A percentile compares a stretch with the other conserved stretches of the same genome.
Conservation (phyloP, 2,113 vertebrate genomes). For the Ciconia maguari region DNA sequence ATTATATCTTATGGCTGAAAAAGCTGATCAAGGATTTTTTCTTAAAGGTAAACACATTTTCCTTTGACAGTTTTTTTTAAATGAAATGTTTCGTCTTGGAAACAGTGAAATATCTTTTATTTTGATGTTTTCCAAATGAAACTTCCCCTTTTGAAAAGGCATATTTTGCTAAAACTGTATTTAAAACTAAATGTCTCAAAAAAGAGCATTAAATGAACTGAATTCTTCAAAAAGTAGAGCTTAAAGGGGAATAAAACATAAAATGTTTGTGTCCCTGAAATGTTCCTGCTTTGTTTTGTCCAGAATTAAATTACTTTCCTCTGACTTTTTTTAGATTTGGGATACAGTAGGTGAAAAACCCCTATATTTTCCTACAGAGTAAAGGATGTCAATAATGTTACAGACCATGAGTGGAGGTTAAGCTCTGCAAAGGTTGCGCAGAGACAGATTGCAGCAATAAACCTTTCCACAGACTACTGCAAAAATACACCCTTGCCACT, state of each 20-base stretch:
- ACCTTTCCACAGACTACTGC: background rate
- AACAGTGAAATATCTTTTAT: background rate
- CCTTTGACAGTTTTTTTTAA: background rate
- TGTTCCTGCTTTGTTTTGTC: background rate
- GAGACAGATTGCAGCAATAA: conserved; percentile 45
- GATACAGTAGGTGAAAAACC: background rate
- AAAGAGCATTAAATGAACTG: background rate
- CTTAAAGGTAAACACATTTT: background rate
- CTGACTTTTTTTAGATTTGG: background rate
- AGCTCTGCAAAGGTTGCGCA: background rate
- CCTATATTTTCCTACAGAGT: background rate
- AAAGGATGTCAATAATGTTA: background rate
- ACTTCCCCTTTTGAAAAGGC: background rate
- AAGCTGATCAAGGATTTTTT: background rate
- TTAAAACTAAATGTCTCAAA: background rate
- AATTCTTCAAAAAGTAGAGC: background rate
- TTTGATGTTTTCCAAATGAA: background rate
- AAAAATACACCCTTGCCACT: background rate
- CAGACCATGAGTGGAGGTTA: background rate
- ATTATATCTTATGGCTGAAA: background rate
- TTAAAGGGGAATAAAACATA: background rate
- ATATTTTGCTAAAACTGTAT: background rate
- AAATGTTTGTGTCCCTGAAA: background rate
- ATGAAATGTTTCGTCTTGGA: conserved; percentile 28
- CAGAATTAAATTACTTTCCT: background rate